A percentile compares a stretch with the other conserved stretches of the same genome.
Conservation (phyloP, 2,113 vertebrate species). For the Rhea pennata region DNA sequence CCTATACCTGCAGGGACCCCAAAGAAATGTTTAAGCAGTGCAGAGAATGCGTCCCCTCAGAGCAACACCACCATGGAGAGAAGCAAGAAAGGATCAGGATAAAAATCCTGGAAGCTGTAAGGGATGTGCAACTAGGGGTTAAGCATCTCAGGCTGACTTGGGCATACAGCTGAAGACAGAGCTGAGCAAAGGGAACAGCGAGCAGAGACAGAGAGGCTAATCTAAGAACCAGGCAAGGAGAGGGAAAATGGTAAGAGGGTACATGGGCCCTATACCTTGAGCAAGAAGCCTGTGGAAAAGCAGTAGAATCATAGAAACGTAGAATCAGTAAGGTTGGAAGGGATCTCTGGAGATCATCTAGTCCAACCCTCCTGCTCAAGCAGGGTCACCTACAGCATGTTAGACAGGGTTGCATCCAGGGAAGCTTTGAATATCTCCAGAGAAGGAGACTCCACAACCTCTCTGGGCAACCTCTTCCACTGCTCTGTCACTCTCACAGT, state of each 20-base stretch:
- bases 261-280: not conserved
- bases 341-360: no score
- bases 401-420: no score
- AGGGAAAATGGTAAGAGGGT: not conserved
- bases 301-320: no score
- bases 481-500: no score
- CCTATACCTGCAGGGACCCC: not conserved
- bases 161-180: not conserved
- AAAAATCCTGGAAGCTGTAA: not conserved
- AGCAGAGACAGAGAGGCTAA: not conserved
- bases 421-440: no score
- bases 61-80: not conserved
- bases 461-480: no score
- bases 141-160: not conserved
- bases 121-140: not conserved
- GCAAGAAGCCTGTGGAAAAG: not conserved
- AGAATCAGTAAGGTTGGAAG: no score
- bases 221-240: not conserved
- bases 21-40: not conserved
- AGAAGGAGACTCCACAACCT: no score
- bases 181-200: not conserved
- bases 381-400: no score
- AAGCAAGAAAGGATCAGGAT: not conserved
- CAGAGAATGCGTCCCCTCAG: not conserved
- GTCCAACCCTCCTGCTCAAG: no score